Base-by-base conservation (phyloP, 2,797 vertebrate genomes). In the Phalloptychus januarius region DNA sequence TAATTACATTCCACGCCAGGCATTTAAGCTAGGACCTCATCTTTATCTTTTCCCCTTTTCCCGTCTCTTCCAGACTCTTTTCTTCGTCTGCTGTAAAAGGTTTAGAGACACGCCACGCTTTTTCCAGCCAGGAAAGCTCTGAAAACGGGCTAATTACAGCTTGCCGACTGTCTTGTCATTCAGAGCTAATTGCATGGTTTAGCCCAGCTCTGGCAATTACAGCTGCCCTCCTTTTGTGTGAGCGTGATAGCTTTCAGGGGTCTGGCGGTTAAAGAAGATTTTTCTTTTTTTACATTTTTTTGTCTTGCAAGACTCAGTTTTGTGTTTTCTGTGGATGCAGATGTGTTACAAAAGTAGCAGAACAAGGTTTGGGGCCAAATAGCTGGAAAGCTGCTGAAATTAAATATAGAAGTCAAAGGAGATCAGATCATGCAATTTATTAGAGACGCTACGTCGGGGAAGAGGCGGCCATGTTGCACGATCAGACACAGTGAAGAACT, bases 1-100 rank as follows among this genome's bases (percentile, higher is more conserved):
- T 96, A 97, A 97, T 97, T 96, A 96, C 87, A 95, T 94, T 90
- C 83, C 90, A 92, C 93, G 86, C 83, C 93, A 95, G 95, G 92
- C 90, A 90, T 78, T 88, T 77, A 80, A 94, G 88, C 80, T 80
- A 81, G 91, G 92, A 87, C 71, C 71, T 86, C 65, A 72, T 81
- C 76, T 80, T 84, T 80, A 82, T 88, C 78, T 71, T 48, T 65
- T 42, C 72, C 79, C 48, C 18, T 76, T 77, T 42, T 81, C 76
- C 82, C 70, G 77, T 83, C 81, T 88, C 81, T 85, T 82, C 82
- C 76, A 83, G 81, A 74, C 74, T 84, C 80, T 82, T 82, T 84
- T 84, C 79, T 76, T 76, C 75, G 45, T 80, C 74, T n/a, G 73
- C 84, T 80, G 76, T 85, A 81, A 93, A 85, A 86, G 87, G 82